These are phyloP conservation scores for Pogona vitticeps DNA, from an alignment of 2,113 vertebrate genomes.

Conservation along the genomic window DNA sequence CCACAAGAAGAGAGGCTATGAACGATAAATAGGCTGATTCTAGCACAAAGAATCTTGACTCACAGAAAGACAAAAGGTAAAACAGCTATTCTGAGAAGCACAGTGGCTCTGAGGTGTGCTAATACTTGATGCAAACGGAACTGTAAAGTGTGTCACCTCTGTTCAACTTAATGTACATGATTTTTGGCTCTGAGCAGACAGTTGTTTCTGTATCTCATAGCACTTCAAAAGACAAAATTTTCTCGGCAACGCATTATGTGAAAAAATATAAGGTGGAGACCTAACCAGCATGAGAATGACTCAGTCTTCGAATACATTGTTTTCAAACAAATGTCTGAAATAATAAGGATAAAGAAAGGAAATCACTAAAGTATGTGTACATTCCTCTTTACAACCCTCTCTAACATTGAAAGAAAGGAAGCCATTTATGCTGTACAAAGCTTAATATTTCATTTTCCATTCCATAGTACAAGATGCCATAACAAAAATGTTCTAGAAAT, in stretches of 20 bases:
- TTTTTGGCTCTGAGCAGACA: constrained; percentile 11
- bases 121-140: constrained; percentile 33
- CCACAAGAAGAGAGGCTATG: neutral
- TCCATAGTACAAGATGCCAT: too few species aligned
- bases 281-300: constrained; percentile 12
- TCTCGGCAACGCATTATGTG: constrained; percentile 17
- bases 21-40: constrained; percentile 31
- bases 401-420: neutral
- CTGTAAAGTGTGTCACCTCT: constrained; percentile 2
- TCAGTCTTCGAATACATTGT: constrained; percentile 23
- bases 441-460: too few species aligned
- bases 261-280: constrained; percentile 5
- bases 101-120: constrained; percentile 22
- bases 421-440: neutral
- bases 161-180: constrained; percentile 35
- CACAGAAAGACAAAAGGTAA: constrained; percentile 11
- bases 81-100: constrained; percentile 32
- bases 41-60: constrained; percentile 6
- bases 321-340: constrained; percentile 5
- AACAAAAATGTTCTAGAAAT: too few species aligned
- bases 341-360: neutral
- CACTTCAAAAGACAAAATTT: constrained; percentile 22
- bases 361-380: neutral
- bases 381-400: neutral
- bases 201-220: neutral